Evolutionary conservation across 2,888 invertebrate species (phyloP), one percentile per base, ranked within the genome.

Genomic region (Hyalella azteca): DNA sequence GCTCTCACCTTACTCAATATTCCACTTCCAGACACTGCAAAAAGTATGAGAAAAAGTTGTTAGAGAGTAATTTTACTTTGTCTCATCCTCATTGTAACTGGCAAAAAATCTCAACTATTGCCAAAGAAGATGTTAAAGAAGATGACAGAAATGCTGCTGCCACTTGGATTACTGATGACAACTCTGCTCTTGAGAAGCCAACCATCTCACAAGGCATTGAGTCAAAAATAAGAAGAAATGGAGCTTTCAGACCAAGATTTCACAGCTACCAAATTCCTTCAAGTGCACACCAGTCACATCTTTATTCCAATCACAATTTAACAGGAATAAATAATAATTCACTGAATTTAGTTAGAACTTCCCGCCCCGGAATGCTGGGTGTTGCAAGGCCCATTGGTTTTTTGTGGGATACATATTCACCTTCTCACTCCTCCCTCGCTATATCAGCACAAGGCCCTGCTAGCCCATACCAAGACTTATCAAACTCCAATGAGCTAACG

Each of bases 291-390:
- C n/a, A n/a, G n/a, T 54, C 54, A 0, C 54, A 54, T 4, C 29
- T 54, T 26, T 54, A 29, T 22, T 11, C 54, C 22, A 54, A 13
- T 54, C 50, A 19, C 22, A 11, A 66, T 66, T 66, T 66, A 15
- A 7, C 36, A 36, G 66, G 36, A 66, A 32, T 36, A 66, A 22
- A 66, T 29, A n/a, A 66, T 15, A 32, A 9, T 29, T 15, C 36
- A 0, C 19, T 19, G 19, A 36, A 36, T 15, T 66, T 32, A 19
- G 39, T 66, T 36, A 66, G 36, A 36, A n/a, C 66, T 29, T 66
- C 66, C n/a, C 66, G 66, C 19, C 66, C 66, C 19, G 66, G 66
- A 13, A 66, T 66, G 66, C 66, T 66, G 39, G 66, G 66, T 19
- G 36, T 66, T 66, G 66, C 66, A 39, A 66, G 22, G 36, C 4